Conservation (phyloP, 2,888 invertebrate species). For the Dorcus parallelipipedus region DNA sequence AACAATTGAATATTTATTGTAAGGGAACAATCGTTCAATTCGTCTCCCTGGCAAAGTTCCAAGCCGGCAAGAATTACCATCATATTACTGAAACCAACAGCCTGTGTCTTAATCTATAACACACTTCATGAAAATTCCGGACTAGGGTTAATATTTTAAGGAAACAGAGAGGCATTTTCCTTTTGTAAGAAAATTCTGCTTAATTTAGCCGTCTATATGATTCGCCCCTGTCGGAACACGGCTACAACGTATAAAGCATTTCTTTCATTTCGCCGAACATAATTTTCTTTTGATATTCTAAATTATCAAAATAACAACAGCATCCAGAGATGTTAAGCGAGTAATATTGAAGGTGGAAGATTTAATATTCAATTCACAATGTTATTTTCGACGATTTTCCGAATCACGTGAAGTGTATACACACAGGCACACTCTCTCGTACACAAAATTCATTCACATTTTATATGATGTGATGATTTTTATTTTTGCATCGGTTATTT, state of each 20-base stretch:
- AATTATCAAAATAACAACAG: too few relatives aligned
- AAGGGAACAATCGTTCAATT: constrained; percentile 5
- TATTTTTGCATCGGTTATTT: too few relatives aligned
- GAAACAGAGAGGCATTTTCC: constrained; percentile 7
- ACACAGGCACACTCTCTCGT: too few relatives aligned
- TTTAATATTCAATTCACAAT: too few relatives aligned
- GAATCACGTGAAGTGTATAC: too few relatives aligned
- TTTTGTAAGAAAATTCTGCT: constrained; percentile 5
- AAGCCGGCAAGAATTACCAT: constrained; percentile 34
- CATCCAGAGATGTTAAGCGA: too few relatives aligned
- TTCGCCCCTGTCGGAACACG: background rate
- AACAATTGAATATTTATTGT: constrained; percentile 22
- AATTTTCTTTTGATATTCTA: too few relatives aligned
- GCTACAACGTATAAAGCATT: background rate
- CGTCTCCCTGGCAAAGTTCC: constrained; percentile 9
- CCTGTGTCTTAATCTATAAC: constrained; percentile 36
- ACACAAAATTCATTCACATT: too few relatives aligned
- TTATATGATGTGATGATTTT: too few relatives aligned
- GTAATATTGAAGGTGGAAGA: too few relatives aligned
- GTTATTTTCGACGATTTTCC: too few relatives aligned
- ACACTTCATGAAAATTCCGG: constrained; percentile 32
- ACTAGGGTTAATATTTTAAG: constrained; percentile 30
- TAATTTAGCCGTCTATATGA: constrained; percentile 17
- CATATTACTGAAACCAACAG: constrained; percentile 37
- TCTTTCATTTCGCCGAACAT: too few relatives aligned